Evolutionary conservation across 2,888 invertebrate genomes (phyloP), one percentile per base, ranked within the genome.

Genomic region (Pelosia muscerda): DNA sequence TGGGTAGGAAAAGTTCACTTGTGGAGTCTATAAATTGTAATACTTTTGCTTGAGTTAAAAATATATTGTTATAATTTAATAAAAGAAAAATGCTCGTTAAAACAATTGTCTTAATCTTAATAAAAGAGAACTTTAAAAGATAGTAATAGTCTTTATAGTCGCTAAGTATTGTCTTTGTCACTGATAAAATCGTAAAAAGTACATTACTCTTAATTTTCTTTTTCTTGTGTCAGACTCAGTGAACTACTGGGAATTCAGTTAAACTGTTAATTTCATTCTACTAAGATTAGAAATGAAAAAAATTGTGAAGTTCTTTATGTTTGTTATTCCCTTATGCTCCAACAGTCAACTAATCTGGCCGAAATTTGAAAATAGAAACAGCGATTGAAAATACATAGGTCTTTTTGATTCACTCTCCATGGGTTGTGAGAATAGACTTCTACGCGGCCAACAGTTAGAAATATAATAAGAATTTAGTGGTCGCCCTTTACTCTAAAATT

Each of bases 1-100:
- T 65, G n/a, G 13, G 54, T 54, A n/a, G 59, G 38, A 23, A 63
- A 67, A 65, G 57, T 71, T 53, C 4, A 38, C 28, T 67, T 67
- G n/a, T 19, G 23, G n/a, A 25, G 59, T 54, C 31, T 60, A 55
- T 61, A 26, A 26, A 28, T 1, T 6, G 26, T n/a, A 11, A 61
- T 49, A 11, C 25, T 61, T 49, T 49, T 59, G 23, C 34, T 59
- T 34, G 34, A 23, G 34, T 23, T 38, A 34, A 2, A 34, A 23
- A 34, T 59, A 15, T 19, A 34, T 22, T 22, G n/a, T 19, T 42
- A 42, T 42, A 38, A 38, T 38, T 38, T 42, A 42, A 19, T 15
- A 42, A 19, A 19, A 19, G 34, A 13, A 13, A 34, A 19, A 42
- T 19, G 42, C 42, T 42, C 42, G 19, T 42, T 42, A 19, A 19